Base-by-base conservation (phyloP, 2,797 vertebrate species). In the Cirrhinus molitorella region DNA sequence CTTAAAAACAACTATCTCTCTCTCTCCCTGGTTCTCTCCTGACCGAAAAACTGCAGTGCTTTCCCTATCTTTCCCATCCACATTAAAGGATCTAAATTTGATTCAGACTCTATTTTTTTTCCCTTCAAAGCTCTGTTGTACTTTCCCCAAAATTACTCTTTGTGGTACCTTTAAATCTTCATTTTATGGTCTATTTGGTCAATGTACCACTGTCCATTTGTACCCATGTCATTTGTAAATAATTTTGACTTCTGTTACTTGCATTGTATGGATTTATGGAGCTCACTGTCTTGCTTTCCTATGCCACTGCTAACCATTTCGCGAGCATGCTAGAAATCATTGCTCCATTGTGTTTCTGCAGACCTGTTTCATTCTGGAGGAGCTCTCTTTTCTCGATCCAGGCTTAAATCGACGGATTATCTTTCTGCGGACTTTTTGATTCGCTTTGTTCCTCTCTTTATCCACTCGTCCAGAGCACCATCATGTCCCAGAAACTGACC, bases 401-500 rank as follows among this genome's bases (percentile, higher is more conserved):
- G 84, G 77, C 28, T 87, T 76, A 88, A 66, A 68, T 79, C 76
- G 63, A 47, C 85, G 89, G 59, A 84, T 74, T 74, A 83, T 81
- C 14, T 51, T 85, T 87, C 84, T 81, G 85, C 25, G 77, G 80
- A 84, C 86, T 83, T 79, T 37, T 82, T 63, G 76, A 57, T 83
- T 11, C 55, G 75, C 89, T 10, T 91, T 79, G 3, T 85, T 90
- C 88, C 87, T 85, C 85, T 90, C 91, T 92, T 90, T 37, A 70
- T 72, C 80, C 76, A 70, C 75, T 71, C 88, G 7, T 75, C 78
- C 77, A 71, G 67, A 83, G 0, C 53, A 65, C 73, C 72, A n/a
- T 23, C 66, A 96, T 96, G 95, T 95, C 95, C 89, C 95, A 95
- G 92, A 94, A 94, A 89, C 83, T 89, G 25, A 92, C 89, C 66